Base-by-base conservation (phyloP, 1,140 invertebrate genomes). In the Drosophila biarmipes region DNA sequence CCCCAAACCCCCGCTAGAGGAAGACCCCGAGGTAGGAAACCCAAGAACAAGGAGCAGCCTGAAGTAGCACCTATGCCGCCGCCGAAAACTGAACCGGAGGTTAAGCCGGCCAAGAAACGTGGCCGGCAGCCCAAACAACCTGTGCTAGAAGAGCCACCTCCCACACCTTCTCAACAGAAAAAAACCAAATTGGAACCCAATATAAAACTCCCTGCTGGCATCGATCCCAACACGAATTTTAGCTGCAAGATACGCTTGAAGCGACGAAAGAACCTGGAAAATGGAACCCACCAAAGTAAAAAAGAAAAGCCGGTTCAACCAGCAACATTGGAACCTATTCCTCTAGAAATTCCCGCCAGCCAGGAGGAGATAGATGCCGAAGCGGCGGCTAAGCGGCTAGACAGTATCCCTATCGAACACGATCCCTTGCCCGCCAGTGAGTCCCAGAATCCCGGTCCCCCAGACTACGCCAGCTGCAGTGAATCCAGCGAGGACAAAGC, bases 341-440 rank as follows among this genome's bases (percentile, higher is more conserved):
- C 40, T 6, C 54, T 52, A 6, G 54, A 58, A 42, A 38, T 53
- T 1, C 51, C 48, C 8, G 53, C 51, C n/a, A 82, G 48, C 6
- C 80, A 67, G 11, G 45, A 73, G 7, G 71, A 81, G 55, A 81
- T 91, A 15, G 76, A 74, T 51, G 62, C 54, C 0, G 84, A 81
- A 38, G 79, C 85, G 6, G 84, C 69, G 14, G 78, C 79, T 0
- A 91, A 91, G 19, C 64, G 84, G n/a, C 21, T 45, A 0, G 57
- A 76, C 6, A 34, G 40, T 14, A 62, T 79, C 21, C 55, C 75
- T 15, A 59, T 52, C 6, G 94, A 94, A 76, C 94, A 94, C 56
- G 93, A 94, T 61, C 93, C 93, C 1, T 73, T 94, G 53, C 94
- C 94, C 0, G 73, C 93, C 0, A 49, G 51, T 14, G 92, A 94